These are phyloP conservation scores for Tipula unca DNA, from an alignment of 2,888 invertebrate species.

Conservation along the genomic window DNA sequence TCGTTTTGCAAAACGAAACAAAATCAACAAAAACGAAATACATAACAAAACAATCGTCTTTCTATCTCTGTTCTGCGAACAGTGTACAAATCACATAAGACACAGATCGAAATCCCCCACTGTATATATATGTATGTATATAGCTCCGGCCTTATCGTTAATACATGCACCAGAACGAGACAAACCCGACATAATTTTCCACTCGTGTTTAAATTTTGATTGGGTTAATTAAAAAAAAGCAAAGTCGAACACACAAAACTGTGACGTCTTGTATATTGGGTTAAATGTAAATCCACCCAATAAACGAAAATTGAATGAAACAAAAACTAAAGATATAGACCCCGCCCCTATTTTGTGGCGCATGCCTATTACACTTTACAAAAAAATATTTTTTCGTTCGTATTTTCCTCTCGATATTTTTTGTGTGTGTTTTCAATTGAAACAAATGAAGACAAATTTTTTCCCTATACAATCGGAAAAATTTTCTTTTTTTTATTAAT, in stretches of 20 bases:
- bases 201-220: not conserved
- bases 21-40: not conserved
- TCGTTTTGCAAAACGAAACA: not conserved
- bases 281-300: not conserved
- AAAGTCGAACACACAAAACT: not conserved
- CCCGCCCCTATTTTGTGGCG: not conserved
- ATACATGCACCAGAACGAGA: not conserved
- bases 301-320: not conserved
- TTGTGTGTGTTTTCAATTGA: slow-evolving; percentile 8
- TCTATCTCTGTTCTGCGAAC: not conserved
- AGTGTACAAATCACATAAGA: not conserved
- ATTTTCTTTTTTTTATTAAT: not conserved
- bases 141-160: not conserved
- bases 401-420: not conserved
- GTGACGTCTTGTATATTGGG: not conserved
- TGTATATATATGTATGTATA: too few species aligned
- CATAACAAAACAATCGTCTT: not conserved
- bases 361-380: not conserved
- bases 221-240: not conserved
- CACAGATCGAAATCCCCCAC: not conserved
- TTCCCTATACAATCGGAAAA: not conserved
- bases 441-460: not conserved
- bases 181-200: not conserved
- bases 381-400: not conserved
- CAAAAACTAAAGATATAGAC: not conserved